Evolutionary conservation across 2,113 vertebrate genomes (phyloP).

Genomic region (Pygoscelis adeliae): DNA sequence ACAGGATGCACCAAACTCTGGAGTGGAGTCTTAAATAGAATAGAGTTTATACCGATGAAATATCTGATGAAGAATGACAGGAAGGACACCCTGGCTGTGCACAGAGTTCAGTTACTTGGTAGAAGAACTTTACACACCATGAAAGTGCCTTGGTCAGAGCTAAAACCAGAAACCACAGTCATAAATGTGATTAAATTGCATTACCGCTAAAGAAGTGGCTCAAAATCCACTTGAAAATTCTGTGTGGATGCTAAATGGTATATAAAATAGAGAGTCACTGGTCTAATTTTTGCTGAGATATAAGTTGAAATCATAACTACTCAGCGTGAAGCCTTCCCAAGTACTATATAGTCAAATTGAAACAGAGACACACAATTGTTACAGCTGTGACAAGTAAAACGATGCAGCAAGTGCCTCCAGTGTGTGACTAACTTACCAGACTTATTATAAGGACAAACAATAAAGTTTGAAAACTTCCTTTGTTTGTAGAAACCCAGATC

Average conservation of each 20-base stretch:
- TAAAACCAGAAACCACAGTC: background rate
- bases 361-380: background rate
- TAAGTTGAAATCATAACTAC: background rate
- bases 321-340: background rate
- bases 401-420: background rate
- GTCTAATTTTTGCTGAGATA: background rate
- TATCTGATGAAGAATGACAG: background rate
- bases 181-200: background rate
- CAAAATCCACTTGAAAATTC: background rate
- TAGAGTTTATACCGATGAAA: background rate
- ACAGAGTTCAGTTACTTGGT: background rate
- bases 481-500: background rate
- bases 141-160: background rate
- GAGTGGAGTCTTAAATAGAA: background rate
- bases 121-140: background rate
- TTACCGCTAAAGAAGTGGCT: background rate
- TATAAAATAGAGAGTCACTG: background rate
- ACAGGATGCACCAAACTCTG: background rate
- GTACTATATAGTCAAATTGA: background rate
- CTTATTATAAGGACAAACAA: background rate
- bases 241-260: background rate
- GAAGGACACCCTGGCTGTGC: background rate
- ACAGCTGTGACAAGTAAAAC: background rate
- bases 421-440: background rate
- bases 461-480: background rate